Evolutionary conservation across 2,888 invertebrate species (phyloP).

Genomic region (Acanthosoma haemorrhoidale): DNA sequence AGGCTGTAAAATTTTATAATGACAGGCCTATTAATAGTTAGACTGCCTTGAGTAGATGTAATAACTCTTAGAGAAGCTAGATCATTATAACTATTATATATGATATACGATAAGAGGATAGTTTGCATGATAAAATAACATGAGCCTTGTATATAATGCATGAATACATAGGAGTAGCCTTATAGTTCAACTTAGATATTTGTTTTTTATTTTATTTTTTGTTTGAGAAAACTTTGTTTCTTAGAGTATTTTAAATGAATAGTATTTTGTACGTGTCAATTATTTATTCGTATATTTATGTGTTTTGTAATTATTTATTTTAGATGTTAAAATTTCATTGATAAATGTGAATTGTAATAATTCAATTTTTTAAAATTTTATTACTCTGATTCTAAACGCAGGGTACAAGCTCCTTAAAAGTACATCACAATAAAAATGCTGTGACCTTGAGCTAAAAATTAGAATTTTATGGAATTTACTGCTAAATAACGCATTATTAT

Average conservation of each 20-base stretch:
- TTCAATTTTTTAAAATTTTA: too few species aligned
- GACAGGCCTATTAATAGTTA: slow-evolving; percentile 29
- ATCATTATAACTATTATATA: slow-evolving; percentile 3
- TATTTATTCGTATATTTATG: background rate
- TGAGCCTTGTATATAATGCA: slow-evolving; percentile 27
- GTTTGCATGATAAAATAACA: slow-evolving; percentile 27
- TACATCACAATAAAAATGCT: too few species aligned
- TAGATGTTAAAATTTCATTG: too few species aligned
- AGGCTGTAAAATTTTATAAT: slow-evolving; percentile 30
- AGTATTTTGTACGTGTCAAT: background rate
- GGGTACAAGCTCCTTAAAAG: too few species aligned
- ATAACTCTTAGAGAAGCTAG: slow-evolving; percentile 25
- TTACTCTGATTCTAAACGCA: too few species aligned
- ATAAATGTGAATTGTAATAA: too few species aligned
- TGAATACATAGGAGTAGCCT: slow-evolving; percentile 16
- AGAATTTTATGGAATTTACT: too few species aligned
- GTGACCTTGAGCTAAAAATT: too few species aligned
- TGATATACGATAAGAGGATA: slow-evolving; percentile 24
- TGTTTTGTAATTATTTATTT: background rate
- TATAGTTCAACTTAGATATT: background rate
- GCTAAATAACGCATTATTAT: too few species aligned
- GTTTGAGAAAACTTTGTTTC: slow-evolving; percentile 24
- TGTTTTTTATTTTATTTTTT: slow-evolving; percentile 22
- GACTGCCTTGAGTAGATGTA: slow-evolving; percentile 26
- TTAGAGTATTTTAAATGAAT: background rate